Conservation (phyloP, 2,797 vertebrate species). For the Coregonus ussuriensis region DNA sequence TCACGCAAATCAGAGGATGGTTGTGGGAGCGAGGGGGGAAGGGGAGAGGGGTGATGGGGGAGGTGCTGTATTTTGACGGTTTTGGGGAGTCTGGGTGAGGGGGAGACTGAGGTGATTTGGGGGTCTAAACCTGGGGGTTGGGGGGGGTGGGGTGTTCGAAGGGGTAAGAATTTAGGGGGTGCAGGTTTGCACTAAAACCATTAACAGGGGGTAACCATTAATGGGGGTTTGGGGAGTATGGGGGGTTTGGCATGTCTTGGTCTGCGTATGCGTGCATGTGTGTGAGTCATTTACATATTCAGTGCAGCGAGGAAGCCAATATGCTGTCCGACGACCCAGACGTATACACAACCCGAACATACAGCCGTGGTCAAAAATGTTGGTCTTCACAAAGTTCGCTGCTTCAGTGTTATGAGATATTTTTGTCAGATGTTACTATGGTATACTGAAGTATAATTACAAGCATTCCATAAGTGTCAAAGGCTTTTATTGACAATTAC, state of each 20-base stretch:
- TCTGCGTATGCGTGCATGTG: slow-evolving; percentile 64
- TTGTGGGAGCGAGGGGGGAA: slow-evolving; percentile 57
- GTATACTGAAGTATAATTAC: too few species aligned
- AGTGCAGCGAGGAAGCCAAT: slow-evolving; percentile 61
- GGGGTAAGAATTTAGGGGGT: slow-evolving; percentile 64
- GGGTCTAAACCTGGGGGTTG: slow-evolving; percentile 66
- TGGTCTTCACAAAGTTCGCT: too few species aligned
- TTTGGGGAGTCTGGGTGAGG: background rate
- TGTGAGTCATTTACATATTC: slow-evolving; percentile 75
- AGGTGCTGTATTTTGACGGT: background rate
- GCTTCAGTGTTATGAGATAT: too few species aligned
- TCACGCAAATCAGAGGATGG: slow-evolving; percentile 67
- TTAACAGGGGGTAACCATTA: slow-evolving; percentile 56
- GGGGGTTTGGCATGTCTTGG: slow-evolving; percentile 61
- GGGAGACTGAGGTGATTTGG: slow-evolving; percentile 24
- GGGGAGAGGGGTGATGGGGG: background rate
- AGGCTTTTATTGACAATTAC: too few species aligned
- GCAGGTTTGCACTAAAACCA: slow-evolving; percentile 45
- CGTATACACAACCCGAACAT: slow-evolving; percentile 46
- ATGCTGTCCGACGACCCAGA: slow-evolving; percentile 52
- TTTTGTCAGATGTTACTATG: too few species aligned
- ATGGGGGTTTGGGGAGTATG: slow-evolving; percentile 33
- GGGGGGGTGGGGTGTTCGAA: slow-evolving; percentile 33
- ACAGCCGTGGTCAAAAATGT: too few species aligned
- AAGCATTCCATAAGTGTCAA: too few species aligned